Evolutionary conservation across 2,888 invertebrate species (phyloP), one percentile per base, ranked within the genome.

Genomic region (Cephus sareptanus): DNA sequence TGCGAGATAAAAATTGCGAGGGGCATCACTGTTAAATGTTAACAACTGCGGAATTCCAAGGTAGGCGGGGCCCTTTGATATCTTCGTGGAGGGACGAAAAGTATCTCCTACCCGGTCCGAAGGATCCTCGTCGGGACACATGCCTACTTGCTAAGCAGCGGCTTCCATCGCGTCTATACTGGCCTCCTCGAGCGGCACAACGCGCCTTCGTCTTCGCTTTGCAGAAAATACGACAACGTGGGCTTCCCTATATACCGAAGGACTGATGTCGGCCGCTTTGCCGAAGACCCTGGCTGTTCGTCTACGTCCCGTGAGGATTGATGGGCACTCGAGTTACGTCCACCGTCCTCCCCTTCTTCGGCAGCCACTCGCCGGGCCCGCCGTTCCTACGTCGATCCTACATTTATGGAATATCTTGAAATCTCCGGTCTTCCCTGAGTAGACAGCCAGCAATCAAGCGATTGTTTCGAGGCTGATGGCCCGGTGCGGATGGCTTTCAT

Each of bases 321-420:
- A 90, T 90, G 90, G 56, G 89, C 89, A 86, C 83, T 85, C 82
- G 83, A 81, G 85, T 78, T 85, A 85, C 85, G 85, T 83, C 82
- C 83, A 81, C 77, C 81, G 77, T 83, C 82, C 79, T 81, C 75
- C 81, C 76, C 77, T 70, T 81, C 77, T 73, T 77, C 81, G 74
- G 78, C 78, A 75, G 81, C 77, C 75, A 35, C 77, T 79, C 76
- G 75, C 77, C 78, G 76, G 56, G 73, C 74, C 77, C 35, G 77
- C 69, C 35, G 77, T 69, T 35, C 74, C 76, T 77, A 82, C 79
- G 82, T 81, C 83, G 83, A 84, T 89, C 85, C 85, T 88, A 87
- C 90, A 88, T 89, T 90, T 89, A 89, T 90, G 89, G 90, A 90
- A 90, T 90, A 90, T 90, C 90, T 89, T 85, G 86, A 87, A 88